Percentiles rank a stretch among this genome's conserved stretches.
Evolutionary conservation across 2,113 vertebrate genomes (phyloP).

Genomic region (Cottus gobio): DNA sequence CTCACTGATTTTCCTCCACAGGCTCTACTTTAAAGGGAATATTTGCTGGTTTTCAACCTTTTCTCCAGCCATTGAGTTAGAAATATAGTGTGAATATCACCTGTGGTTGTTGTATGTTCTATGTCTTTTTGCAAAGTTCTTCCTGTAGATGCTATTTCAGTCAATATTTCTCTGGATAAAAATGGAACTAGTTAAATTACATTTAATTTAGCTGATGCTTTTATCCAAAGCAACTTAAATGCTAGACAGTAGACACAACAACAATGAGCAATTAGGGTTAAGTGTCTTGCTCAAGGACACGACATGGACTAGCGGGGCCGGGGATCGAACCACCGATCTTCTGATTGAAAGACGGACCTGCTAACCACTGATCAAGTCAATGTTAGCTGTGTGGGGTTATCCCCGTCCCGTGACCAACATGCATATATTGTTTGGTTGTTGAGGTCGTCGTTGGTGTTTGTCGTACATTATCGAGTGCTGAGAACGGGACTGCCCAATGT

Average conservation of each 20-base stretch:
- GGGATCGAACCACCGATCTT: too few species aligned
- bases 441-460: background rate
- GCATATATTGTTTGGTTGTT: background rate
- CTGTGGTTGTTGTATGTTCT: background rate
- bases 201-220: too few species aligned
- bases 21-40: background rate
- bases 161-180: background rate
- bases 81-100: background rate
- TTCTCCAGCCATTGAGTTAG: background rate
- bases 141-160: background rate
- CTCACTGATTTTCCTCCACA: background rate
- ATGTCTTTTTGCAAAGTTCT: background rate
- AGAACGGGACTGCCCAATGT: background rate
- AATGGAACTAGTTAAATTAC: too few species aligned
- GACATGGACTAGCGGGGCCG: too few species aligned
- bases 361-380: too few species aligned
- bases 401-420: background rate
- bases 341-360: too few species aligned
- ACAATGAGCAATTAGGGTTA: too few species aligned
- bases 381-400: background rate
- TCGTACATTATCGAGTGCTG: background rate
- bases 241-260: too few species aligned
- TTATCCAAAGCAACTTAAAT: too few species aligned
- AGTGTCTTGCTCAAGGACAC: too few species aligned
- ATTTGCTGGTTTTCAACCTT: background rate